Evolutionary conservation across 2,888 invertebrate genomes (phyloP).

Genomic region (Pyralis farinalis): DNA sequence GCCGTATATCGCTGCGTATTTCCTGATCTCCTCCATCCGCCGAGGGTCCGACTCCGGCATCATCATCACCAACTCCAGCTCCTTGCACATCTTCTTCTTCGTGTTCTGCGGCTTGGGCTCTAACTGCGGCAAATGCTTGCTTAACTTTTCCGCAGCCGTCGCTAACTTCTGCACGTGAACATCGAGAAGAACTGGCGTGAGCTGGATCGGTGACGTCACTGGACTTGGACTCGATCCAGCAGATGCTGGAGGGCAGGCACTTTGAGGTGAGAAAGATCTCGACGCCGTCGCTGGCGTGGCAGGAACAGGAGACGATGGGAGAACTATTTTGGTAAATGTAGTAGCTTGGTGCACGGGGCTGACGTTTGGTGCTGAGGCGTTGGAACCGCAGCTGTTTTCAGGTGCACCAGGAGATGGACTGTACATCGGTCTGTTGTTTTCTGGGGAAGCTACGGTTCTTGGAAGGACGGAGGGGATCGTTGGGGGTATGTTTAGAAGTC

Average conservation of each 20-base stretch:
- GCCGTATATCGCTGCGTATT: slow-evolving; percentile 98
- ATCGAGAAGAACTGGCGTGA: slow-evolving; percentile 90
- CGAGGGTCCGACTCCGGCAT: slow-evolving; percentile 94
- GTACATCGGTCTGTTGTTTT: slow-evolving; percentile 78
- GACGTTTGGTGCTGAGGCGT: slow-evolving; percentile 60
- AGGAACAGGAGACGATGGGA: slow-evolving; percentile 71
- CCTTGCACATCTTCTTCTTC: slow-evolving; percentile 95
- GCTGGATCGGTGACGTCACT: slow-evolving; percentile 82
- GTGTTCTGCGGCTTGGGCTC: slow-evolving; percentile 95
- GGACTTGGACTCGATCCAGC: slow-evolving; percentile 82
- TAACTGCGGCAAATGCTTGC: slow-evolving; percentile 90
- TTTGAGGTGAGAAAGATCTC: slow-evolving; percentile 68
- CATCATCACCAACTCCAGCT: slow-evolving; percentile 94
- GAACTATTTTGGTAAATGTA: slow-evolving; percentile 67
- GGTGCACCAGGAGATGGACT: slow-evolving; percentile 83
- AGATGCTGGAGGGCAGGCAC: slow-evolving; percentile 70
- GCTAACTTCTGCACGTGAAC: slow-evolving; percentile 92
- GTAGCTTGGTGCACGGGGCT: slow-evolving; percentile 62
- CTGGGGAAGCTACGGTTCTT: slow-evolving; percentile 73
- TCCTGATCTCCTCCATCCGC: slow-evolving; percentile 95
- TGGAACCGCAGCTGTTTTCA: slow-evolving; percentile 71
- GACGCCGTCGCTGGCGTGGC: slow-evolving; percentile 60
- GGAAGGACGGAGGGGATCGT: slow-evolving; percentile 54
- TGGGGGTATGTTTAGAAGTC: slow-evolving; percentile 60
- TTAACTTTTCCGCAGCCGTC: slow-evolving; percentile 90